Percentiles rank a stretch among this genome's conserved stretches.
Conservation (phyloP, 2,888 invertebrate species). For the Drosophila pseudotakahashii region DNA sequence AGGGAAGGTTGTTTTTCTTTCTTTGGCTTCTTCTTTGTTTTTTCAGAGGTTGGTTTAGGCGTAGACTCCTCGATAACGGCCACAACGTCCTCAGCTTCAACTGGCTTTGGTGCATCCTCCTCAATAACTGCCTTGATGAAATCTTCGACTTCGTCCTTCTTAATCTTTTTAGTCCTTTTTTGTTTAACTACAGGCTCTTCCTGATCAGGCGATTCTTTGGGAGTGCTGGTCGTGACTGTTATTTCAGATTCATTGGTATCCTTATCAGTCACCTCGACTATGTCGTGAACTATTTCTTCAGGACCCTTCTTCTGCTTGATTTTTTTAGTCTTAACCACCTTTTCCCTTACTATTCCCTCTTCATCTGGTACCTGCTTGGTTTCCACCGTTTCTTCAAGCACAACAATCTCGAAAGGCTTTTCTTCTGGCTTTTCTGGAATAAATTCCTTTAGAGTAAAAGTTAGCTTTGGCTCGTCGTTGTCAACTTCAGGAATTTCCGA, state of each 20-base stretch:
- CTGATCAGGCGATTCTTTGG: conserved; percentile 42
- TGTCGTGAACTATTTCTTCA: conserved; percentile 83
- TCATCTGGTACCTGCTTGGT: conserved; percentile 74
- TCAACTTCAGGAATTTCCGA: conserved; percentile 27
- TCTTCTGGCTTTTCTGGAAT: conserved; percentile 51
- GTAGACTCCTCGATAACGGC: conserved; percentile 62
- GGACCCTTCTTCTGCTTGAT: conserved; percentile 83
- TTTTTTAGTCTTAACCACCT: conserved; percentile 81
- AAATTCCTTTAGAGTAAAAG: conserved; percentile 61
- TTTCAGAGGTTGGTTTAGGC: conserved; percentile 63
- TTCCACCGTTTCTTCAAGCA: conserved; percentile 78
- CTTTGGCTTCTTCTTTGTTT: conserved; percentile 62
- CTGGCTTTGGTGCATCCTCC: conserved; percentile 72
- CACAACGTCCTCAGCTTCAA: conserved; percentile 77
- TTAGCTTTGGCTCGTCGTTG: conserved; percentile 37
- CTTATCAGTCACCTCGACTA: conserved; percentile 84
- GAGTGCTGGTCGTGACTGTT: conserved; percentile 70
- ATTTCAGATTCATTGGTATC: conserved; percentile 83
- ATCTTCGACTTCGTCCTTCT: conserved; percentile 75
- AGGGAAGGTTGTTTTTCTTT: conserved; percentile 54
- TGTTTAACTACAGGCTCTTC: conserved; percentile 58
- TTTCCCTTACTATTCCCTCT: conserved; percentile 81
- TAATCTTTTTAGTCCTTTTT: conserved; percentile 70
- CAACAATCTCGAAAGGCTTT: conserved; percentile 57
- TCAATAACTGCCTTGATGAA: conserved; percentile 77